Base-by-base conservation (phyloP, 2,888 invertebrate genomes). In the Lutraria lutraria region DNA sequence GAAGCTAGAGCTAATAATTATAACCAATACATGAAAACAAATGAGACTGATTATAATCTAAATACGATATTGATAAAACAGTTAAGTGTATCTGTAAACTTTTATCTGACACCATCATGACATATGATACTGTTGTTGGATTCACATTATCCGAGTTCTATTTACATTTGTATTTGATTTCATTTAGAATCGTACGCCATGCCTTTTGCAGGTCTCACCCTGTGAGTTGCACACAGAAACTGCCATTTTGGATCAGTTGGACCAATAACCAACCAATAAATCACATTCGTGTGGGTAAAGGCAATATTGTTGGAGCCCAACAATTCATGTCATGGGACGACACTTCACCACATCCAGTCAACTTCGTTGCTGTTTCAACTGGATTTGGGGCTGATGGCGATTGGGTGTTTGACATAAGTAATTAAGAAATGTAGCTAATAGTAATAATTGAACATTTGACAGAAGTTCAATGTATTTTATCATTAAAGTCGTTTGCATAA, bases 211-310 rank as follows among this genome's bases (percentile, higher is more conserved):
- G 88, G 19, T 85, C 82, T 6, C 93, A 94, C n/a, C 94, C 94
- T 0, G 86, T 95, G 15, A 91, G 88, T 85, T 94, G 92, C 52
- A 81, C 86, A 0, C 87, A 91, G 21, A 85, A 84, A 53, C 82
- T 68, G 15, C 92, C 94, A 16, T 95, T 95, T 87, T 95, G 95
- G 95, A 88, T 94, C 52, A 94, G 93, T 81, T 95, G 95, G 95
- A 81, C 90, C 15, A 88, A 93, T 56, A 92, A 91, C 34, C 68
- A 91, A 34, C 43, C 43, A 43, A 43, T 43, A 4, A 91, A 90
- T 29, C 63, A 90, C 53, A 92, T 94, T 34, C 90, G 92, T 34
- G 93, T 94, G 43, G 95, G 95, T 0, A 89, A 60, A 60, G 95
- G 95, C 25, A 87, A 83, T 52, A 91, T 86, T 53, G 91, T 94